Evolutionary conservation across 2,113 vertebrate genomes (phyloP).

Genomic region (Eupsittula cactorum): DNA sequence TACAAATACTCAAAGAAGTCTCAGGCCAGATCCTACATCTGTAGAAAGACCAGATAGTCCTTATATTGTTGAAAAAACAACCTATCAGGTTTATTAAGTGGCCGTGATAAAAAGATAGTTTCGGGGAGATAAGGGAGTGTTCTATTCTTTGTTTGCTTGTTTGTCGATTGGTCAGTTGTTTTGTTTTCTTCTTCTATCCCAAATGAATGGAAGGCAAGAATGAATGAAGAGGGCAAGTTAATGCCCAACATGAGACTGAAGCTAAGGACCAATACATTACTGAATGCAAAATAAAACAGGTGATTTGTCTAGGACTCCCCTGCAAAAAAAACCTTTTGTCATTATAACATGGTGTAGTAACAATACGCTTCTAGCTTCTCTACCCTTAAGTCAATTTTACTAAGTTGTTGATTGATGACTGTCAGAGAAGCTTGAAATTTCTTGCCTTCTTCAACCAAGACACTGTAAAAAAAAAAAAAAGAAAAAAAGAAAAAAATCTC

Average conservation of each 20-base stretch:
- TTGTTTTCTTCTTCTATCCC: fast-evolving
- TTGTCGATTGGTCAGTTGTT: not conserved
- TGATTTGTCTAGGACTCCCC: not conserved
- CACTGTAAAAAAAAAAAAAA: not conserved
- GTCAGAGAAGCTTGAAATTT: not conserved
- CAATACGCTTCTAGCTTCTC: not conserved
- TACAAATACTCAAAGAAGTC: not conserved
- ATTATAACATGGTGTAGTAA: not conserved
- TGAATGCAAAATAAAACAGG: not conserved
- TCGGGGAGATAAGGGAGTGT: not conserved
- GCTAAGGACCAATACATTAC: not conserved
- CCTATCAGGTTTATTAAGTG: not conserved
- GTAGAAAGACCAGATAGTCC: not conserved
- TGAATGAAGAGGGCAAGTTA: not conserved
- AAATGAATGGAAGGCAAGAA: not conserved
- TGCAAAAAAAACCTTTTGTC: not conserved
- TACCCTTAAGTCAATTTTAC: not conserved
- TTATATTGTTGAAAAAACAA: not conserved
- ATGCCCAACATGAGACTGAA: not conserved
- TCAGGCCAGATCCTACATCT: not conserved
- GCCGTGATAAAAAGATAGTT: not conserved
- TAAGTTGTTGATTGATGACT: not conserved
- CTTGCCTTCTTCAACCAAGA: not conserved
- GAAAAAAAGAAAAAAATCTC: not conserved
- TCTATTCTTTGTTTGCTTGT: not conserved